Evolutionary conservation across 35 echinoderm and acorn worm species (phyloP).

Genomic region (Ptychodera flava): DNA sequence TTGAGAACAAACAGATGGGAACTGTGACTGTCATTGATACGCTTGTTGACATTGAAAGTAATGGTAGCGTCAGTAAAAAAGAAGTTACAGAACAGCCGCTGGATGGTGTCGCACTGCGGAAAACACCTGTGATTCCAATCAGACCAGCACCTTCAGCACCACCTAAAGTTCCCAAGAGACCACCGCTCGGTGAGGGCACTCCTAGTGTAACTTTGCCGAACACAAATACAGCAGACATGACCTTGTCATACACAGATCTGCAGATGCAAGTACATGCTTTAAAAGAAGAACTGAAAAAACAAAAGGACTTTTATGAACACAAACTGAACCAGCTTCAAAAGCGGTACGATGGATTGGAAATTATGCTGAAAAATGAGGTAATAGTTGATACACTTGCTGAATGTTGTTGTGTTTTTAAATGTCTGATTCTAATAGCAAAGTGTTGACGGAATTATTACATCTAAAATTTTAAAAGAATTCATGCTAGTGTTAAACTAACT

Average conservation of each 20-base stretch:
- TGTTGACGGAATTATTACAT: no score
- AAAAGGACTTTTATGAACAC: slow-evolving; percentile 51
- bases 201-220: background rate
- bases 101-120: slow-evolving; percentile 40
- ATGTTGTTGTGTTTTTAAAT: no score
- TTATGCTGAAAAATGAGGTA: slow-evolving; percentile 85
- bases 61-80: background rate
- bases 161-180: background rate
- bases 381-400: no score
- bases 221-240: slow-evolving; percentile 2
- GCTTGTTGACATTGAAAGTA: background rate
- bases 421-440: no score
- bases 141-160: background rate
- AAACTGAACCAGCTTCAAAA: slow-evolving; percentile 61
- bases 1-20: background rate
- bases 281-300: slow-evolving; percentile 61
- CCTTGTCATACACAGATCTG: background rate
- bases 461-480: no score
- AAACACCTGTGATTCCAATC: slow-evolving; percentile 43
- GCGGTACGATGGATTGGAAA: slow-evolving; percentile 68
- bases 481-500: no score
- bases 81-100: background rate
- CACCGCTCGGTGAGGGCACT: background rate
- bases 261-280: slow-evolving; percentile 58
- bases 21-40: background rate